Evolutionary conservation across 23 tunicate species (phyloP), one percentile per base, ranked within the genome.

Genomic region (Trididemnum clinides): DNA sequence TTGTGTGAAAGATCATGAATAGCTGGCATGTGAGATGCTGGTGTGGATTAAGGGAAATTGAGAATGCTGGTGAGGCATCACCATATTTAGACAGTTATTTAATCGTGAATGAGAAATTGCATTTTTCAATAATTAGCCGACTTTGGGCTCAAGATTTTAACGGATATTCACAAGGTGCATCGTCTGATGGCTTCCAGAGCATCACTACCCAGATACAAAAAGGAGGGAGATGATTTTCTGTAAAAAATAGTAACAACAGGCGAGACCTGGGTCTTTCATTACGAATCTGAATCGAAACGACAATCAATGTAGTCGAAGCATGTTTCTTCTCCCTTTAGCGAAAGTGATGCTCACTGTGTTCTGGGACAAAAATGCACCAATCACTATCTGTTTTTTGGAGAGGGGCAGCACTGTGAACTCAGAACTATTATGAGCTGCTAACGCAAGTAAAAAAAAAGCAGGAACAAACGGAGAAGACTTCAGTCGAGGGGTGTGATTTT

Each of bases 141-240:
- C 71, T 18, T 12, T n/a, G 71, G 19, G 71, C n/a, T 63, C 23
- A 63, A 63, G 28, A 63, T 63, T 5, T 63, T 63, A 15, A 63
- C 23, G 71, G 71, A 63, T 12, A 22, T 10, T 63, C 28, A 25
- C 71, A 63, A 63, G 28, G 23, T 63, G 71, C 71, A 63, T 6
- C 71, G 71, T 25, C 71, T 21, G 71, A 63, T 63, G 71, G 71
- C 22, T 63, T 63, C 71, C 71, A 63, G 71, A 63, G 71, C n/a
- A n/a, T n/a, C n/a, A n/a, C n/a, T n/a, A n/a, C n/a, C n/a, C n/a
- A n/a, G n/a, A n/a, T n/a, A n/a, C n/a, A n/a, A n/a, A n/a, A n/a
- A n/a, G n/a, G n/a, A n/a, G n/a, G n/a, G n/a, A n/a, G n/a, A n/a
- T n/a, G n/a, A n/a, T n/a, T n/a, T n/a, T n/a, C n/a, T n/a, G n/a